phyloP scores from a whole-genome alignment of 2,113 vertebrate species.

The Grantiella picta region DNA sequence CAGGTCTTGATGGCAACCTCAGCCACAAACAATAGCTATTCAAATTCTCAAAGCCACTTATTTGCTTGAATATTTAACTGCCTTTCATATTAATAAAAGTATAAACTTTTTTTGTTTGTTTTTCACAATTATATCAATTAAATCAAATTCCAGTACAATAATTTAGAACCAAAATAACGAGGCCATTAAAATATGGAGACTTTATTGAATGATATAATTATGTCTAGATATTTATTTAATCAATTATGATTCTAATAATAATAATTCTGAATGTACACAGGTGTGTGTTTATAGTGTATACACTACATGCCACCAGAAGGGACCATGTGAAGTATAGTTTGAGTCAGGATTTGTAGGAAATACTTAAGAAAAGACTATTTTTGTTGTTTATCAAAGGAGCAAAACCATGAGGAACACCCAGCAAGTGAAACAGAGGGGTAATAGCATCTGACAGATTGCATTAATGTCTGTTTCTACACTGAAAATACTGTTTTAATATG shows the following conservation, averaged over 20 bases:
- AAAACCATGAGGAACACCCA: background rate
- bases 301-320: background rate
- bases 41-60: background rate
- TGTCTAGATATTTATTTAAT: background rate
- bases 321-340: background rate
- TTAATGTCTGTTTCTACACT: background rate
- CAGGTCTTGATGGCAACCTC: background rate
- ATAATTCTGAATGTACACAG: accelerated
- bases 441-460: background rate
- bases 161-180: background rate
- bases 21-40: background rate
- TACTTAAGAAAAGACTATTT: background rate
- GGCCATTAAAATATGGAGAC: background rate
- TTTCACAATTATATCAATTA: background rate
- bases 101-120: background rate
- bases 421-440: background rate
- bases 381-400: background rate
- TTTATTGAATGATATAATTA: background rate
- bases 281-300: accelerated
- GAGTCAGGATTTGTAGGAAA: background rate
- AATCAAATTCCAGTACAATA: background rate
- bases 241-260: background rate
- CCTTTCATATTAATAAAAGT: background rate
- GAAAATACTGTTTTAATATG: background rate
- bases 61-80: background rate